These are phyloP conservation scores for Vanacampus margaritifer DNA, from an alignment of 2,113 vertebrate genomes.

Conservation along the genomic window DNA sequence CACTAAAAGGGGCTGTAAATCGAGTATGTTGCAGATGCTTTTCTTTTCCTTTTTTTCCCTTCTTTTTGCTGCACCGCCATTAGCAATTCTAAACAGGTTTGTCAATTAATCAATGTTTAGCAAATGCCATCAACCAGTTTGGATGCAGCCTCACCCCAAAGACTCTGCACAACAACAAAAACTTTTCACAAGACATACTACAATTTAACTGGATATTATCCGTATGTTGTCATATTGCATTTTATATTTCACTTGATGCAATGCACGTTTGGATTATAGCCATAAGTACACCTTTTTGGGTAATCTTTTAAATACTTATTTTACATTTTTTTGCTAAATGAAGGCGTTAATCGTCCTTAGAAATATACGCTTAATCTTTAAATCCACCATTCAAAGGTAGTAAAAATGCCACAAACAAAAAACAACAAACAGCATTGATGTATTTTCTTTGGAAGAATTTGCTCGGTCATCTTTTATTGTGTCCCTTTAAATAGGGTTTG, in stretches of 20 bases:
- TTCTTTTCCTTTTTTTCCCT: slow-evolving; percentile 4
- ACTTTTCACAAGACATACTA: slow-evolving; percentile 24
- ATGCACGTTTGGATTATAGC: not conserved
- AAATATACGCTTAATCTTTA: no score
- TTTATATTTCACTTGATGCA: not conserved
- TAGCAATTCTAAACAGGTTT: slow-evolving; percentile 54
- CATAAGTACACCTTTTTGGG: not conserved
- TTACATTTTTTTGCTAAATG: not conserved
- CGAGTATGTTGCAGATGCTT: slow-evolving; percentile 19
- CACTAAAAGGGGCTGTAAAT: slow-evolving; percentile 46
- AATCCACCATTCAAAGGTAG: no score
- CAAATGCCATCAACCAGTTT: slow-evolving; percentile 50
- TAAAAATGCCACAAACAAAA: no score
- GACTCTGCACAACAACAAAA: slow-evolving; percentile 28
- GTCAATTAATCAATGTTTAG: slow-evolving; percentile 60
- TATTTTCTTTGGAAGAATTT: no score
- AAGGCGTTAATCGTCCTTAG: no score
- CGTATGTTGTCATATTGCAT: not conserved
- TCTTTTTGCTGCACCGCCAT: slow-evolving; percentile 48
- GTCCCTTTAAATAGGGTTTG: no score
- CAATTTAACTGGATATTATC: slow-evolving; percentile 15
- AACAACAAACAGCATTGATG: no score
- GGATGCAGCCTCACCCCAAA: slow-evolving; percentile 13
- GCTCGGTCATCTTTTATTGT: no score
- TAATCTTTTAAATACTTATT: not conserved